Conservation (phyloP, 2,113 vertebrate species). For the Ptilorrhoa leucosticta region DNA sequence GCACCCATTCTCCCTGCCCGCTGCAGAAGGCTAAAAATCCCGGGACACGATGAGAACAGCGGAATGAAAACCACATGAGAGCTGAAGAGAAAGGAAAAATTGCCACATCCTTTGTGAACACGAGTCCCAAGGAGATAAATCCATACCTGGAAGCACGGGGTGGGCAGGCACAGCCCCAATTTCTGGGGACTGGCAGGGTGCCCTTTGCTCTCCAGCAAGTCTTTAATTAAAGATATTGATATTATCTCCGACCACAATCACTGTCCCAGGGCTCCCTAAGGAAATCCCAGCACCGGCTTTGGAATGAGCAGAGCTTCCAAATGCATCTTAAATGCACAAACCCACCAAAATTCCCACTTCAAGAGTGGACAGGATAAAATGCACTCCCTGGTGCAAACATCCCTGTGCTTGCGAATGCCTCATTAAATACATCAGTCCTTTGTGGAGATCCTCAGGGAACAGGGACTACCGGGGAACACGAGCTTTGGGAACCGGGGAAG, state of each 20-base stretch:
- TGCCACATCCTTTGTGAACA: not conserved
- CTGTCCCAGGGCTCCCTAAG: not conserved
- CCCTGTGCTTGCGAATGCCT: not conserved
- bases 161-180: not conserved
- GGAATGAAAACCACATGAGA: not conserved
- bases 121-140: not conserved
- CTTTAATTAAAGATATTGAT: slow-evolving; percentile 19
- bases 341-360: not conserved
- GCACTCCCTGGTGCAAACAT: not conserved
- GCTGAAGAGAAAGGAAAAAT: not conserved
- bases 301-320: not conserved
- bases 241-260: not conserved
- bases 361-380: fast-evolving
- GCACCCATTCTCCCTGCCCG: not conserved
- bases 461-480: fast-evolving
- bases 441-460: not conserved
- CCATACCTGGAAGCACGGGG: not conserved
- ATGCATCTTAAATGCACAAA: fast-evolving
- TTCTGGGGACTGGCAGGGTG: not conserved
- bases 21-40: not conserved
- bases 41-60: not conserved
- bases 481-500: not conserved
- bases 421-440: not conserved
- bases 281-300: not conserved
- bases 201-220: not conserved